These are phyloP conservation scores for Pyrocephalus nanus DNA, from an alignment of 2,797 vertebrate genomes.

Conservation along the genomic window DNA sequence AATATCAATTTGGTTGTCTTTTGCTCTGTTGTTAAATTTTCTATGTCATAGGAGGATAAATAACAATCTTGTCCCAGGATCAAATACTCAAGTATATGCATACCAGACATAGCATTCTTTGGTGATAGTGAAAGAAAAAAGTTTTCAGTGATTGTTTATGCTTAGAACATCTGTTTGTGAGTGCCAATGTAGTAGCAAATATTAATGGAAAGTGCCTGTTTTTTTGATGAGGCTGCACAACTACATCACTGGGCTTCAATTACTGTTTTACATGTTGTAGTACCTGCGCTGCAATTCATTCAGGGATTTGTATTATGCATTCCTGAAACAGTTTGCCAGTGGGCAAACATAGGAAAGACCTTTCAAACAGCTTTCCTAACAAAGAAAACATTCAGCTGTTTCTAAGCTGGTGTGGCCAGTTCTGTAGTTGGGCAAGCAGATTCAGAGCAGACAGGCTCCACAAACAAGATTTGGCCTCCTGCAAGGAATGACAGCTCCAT, in stretches of 20 bases:
- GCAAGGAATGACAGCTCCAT: background rate
- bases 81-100: background rate
- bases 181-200: background rate
- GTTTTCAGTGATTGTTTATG: background rate
- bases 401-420: slow-evolving; percentile 16
- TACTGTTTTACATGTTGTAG: background rate
- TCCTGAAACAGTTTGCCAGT: slow-evolving; percentile 15
- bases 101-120: slow-evolving; percentile 7
- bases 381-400: background rate
- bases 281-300: slow-evolving; percentile 12
- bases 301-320: background rate
- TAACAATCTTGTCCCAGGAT: slow-evolving; percentile 12
- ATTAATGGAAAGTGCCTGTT: background rate
- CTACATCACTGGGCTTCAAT: background rate
- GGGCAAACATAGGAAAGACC: background rate
- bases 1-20: background rate
- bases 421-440: slow-evolving; percentile 6
- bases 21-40: background rate
- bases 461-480: background rate
- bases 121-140: background rate
- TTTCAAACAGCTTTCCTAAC: background rate
- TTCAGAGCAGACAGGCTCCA: background rate
- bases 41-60: background rate
- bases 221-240: background rate
- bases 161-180: background rate